Evolutionary conservation across 2,888 invertebrate genomes (phyloP).

Genomic region (Lampropteryx suffumata): DNA sequence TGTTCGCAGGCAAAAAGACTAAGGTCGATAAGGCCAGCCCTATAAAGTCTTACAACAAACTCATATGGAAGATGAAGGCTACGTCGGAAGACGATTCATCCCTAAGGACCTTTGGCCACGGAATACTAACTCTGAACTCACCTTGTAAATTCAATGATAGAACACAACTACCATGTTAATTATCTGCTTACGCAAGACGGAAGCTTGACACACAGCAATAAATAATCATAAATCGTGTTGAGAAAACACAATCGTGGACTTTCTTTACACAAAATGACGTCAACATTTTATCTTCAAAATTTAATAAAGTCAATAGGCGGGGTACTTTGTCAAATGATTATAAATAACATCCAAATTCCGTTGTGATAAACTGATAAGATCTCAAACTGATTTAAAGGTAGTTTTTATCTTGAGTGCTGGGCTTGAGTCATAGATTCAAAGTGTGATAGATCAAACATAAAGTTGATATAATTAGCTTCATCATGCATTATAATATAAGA

Average conservation of each 20-base stretch:
- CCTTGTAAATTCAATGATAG: conserved; percentile 30
- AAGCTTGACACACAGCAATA: conserved; percentile 11
- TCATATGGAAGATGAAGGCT: conserved; percentile 53
- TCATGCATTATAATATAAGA: too few species aligned
- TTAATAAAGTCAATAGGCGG: too few species aligned
- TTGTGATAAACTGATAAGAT: conserved; percentile 51
- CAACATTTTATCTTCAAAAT: conserved; percentile 39
- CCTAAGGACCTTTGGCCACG: conserved; percentile 43
- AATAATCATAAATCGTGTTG: conserved; percentile 6
- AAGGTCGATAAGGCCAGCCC: not conserved
- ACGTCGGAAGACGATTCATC: conserved; percentile 35
- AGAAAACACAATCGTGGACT: conserved; percentile 13
- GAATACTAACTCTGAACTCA: conserved; percentile 34
- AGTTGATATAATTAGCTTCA: too few species aligned
- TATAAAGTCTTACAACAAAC: not conserved
- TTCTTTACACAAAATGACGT: conserved; percentile 22
- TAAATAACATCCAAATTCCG: conserved; percentile 40
- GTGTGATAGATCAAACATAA: too few species aligned
- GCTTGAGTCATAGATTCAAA: too few species aligned
- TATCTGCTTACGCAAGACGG: conserved; percentile 25
- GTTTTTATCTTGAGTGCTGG: too few species aligned
- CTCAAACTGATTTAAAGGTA: too few species aligned
- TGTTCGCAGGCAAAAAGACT: too few species aligned
- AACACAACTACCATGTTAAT: conserved; percentile 27
- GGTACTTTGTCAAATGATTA: conserved; percentile 47